phyloP scores from a whole-genome alignment of 2,888 invertebrate genomes.

The Leptarthrus brevirostris region DNA sequence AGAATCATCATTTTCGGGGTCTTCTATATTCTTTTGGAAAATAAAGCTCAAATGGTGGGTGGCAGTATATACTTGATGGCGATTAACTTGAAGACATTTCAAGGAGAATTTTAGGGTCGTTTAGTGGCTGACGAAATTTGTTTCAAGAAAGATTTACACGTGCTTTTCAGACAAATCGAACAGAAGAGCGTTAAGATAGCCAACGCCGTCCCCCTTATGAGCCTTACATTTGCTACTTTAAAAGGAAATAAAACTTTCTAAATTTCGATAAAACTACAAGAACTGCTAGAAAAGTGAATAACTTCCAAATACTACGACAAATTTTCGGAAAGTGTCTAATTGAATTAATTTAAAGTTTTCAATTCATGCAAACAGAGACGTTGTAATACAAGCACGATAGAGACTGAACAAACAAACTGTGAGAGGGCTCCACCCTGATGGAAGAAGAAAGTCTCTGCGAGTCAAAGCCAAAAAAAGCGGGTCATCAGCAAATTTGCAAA shows the following conservation, averaged over 20 bases:
- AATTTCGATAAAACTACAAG: no score
- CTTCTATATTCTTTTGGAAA: conserved; percentile 14
- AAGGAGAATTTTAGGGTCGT: no score
- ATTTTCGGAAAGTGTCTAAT: conserved; percentile 14
- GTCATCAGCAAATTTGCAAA: conserved; percentile 46
- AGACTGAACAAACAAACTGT: neutral
- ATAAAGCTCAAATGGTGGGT: neutral
- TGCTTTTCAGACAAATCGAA: no score
- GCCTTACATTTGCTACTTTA: no score
- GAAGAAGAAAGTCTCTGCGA: neutral
- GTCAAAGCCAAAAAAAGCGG: conserved; percentile 17
- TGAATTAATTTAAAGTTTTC: conserved; percentile 40
- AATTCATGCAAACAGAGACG: conserved; percentile 12
- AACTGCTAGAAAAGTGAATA: no score
- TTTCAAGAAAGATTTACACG: no score
- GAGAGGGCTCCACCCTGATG: neutral
- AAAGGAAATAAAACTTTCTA: no score
- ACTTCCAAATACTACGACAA: neutral
- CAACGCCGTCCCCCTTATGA: no score
- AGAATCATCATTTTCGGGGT: neutral
- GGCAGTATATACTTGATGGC: no score
- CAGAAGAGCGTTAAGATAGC: no score
- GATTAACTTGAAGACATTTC: no score
- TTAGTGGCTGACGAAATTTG: no score
- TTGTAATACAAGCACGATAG: neutral